Conservation (phyloP, 64 coral and sea anemone genomes). For the Catalaphyllia jardinei region DNA sequence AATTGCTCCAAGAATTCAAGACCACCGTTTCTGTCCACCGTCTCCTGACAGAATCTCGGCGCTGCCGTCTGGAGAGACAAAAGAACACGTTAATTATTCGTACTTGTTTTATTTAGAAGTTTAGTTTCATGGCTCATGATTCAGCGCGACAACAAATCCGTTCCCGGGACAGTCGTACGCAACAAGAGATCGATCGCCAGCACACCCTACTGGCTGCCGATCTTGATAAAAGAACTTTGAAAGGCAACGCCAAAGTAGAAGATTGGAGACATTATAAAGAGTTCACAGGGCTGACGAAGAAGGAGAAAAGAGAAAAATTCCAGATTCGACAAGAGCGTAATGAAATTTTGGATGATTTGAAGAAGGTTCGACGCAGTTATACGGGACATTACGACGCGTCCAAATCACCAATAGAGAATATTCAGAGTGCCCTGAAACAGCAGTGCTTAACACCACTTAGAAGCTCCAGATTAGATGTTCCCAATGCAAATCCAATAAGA, state of each 20-base stretch:
- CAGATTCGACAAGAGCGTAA: slow-evolving; percentile 42
- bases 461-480: slow-evolving; percentile 41
- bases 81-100: not conserved
- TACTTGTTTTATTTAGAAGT: not conserved
- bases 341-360: slow-evolving; percentile 67
- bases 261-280: slow-evolving; percentile 73
- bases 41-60: not conserved
- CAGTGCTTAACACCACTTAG: slow-evolving; percentile 37
- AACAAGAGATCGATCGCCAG: slow-evolving; percentile 67
- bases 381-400: slow-evolving; percentile 75
- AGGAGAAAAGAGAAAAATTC: slow-evolving; percentile 54
- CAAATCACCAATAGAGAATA: slow-evolving; percentile 72
- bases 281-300: slow-evolving; percentile 50
- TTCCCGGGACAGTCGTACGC: slow-evolving; percentile 32
- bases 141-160: not conserved
- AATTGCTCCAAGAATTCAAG: not conserved
- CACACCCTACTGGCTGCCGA: slow-evolving; percentile 62
- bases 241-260: slow-evolving; percentile 71
- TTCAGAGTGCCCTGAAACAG: slow-evolving; percentile 55
- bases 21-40: not conserved
- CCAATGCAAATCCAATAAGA: slow-evolving; percentile 20
- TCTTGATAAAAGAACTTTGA: slow-evolving; percentile 63
- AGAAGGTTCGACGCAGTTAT: slow-evolving; percentile 46
- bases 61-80: not conserved
- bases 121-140: not conserved